Base-by-base conservation (phyloP, 2,113 vertebrate genomes). In the Cathartes aura region DNA sequence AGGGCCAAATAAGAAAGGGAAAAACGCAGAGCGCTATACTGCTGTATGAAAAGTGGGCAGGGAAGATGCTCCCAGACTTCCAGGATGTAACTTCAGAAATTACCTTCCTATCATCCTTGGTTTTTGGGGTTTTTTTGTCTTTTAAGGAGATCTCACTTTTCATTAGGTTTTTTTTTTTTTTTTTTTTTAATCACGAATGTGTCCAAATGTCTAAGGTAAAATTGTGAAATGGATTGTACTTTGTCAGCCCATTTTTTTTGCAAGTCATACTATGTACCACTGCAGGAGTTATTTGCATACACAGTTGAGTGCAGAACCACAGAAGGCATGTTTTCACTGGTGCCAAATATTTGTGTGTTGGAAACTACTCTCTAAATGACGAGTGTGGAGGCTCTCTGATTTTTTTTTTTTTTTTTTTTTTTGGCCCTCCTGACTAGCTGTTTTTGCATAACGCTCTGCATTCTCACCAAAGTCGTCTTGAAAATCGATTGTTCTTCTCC, bases 311-410 rank as follows among this genome's bases (percentile, higher is more conserved):
- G 27, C 75, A 79, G 73, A 94, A 67, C 87, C 60, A 60, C 86
- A 71, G 72, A 74, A 87, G 47, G 86, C 73, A 76, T 53, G 29
- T 94, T 96, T 93, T 89, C 62, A 62, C 40, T 2, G 1, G 43
- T 62, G 56, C 68, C 83, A 94, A 82, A 84, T 78, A 92, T 58
- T 56, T 75, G 16, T 74, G 56, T 91, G 60, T 60, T 93, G 60
- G 34, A 97, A 90, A 75, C 78, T 56, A 2, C 53, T 95, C 74
- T 94, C 87, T 82, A 89, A 94, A 95, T 94, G 83, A 85, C 59
- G 93, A 18, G 20, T 2, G 3, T 36, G 64, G 47, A 90, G 64
- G 67, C 11, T 12, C 52, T 93, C 64, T 32, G 79, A 67, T 78
- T 90, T 66, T 30, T 43, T 48, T 52, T 40, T n/a, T 75, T 59